Conservation (phyloP, 1,140 invertebrate species). For the Ooceraea biroi region DNA sequence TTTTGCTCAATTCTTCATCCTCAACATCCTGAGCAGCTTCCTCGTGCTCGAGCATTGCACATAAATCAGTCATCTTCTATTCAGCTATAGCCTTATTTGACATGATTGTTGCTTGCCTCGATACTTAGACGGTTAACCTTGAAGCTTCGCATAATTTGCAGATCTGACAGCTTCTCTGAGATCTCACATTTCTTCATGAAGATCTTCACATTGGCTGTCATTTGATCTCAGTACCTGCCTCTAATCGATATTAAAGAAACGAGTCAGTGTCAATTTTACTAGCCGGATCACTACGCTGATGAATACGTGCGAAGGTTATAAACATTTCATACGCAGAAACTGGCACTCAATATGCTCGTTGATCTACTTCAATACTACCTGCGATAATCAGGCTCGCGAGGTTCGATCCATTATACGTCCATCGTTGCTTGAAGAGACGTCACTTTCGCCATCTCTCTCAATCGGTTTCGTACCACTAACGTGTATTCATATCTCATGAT, state of each 20-base stretch:
- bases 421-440: too few species aligned
- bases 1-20: too few species aligned
- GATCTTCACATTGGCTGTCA: background rate
- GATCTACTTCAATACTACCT: conserved; percentile 2
- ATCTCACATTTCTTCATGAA: background rate
- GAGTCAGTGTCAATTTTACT: background rate
- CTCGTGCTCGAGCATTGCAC: background rate
- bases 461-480: background rate
- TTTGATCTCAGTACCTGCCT: background rate
- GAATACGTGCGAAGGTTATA: too few species aligned
- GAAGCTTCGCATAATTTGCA: background rate
- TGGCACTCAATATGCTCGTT: conserved; percentile 1
- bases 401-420: too few species aligned
- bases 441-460: background rate
- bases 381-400: too few species aligned
- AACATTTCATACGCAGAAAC: background rate
- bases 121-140: too few species aligned
- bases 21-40: background rate
- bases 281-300: background rate
- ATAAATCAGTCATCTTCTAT: background rate
- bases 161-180: background rate
- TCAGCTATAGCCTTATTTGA: background rate
- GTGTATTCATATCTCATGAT: background rate
- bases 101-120: background rate
- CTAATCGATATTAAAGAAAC: background rate